These are phyloP conservation scores for Chymomyza caudatula DNA, from an alignment of 2,888 invertebrate genomes.

Conservation along the genomic window DNA sequence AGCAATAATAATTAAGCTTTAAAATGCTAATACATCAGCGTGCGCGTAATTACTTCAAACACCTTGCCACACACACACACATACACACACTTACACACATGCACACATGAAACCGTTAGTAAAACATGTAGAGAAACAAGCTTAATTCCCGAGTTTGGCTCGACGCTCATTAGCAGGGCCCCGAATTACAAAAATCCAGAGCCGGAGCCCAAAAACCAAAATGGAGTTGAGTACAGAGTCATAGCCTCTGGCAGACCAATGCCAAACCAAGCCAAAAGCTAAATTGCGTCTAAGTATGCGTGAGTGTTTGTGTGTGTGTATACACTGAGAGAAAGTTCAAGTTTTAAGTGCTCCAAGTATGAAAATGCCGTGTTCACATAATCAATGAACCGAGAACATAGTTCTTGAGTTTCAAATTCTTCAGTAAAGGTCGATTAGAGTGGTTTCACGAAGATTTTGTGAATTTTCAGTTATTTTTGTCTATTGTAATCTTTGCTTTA, in stretches of 20 bases:
- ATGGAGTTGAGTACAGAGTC: slow-evolving; percentile 3
- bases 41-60: slow-evolving; percentile 68
- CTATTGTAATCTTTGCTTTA: no score
- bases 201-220: slow-evolving; percentile 32
- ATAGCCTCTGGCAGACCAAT: slow-evolving; percentile 32
- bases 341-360: no score
- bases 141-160: slow-evolving; percentile 42
- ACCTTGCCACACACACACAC: slow-evolving; percentile 44
- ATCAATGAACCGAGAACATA: no score
- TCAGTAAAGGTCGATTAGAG: no score
- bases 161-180: slow-evolving; percentile 55
- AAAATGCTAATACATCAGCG: slow-evolving; percentile 67
- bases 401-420: no score
- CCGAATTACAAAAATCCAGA: slow-evolving; percentile 31
- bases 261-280: slow-evolving; percentile 40
- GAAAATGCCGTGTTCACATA: no score
- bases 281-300: slow-evolving; percentile 32
- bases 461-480: no score
- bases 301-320: slow-evolving; percentile 10
- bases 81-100: slow-evolving; percentile 12
- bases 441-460: no score
- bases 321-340: neutral
- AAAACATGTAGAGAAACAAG: slow-evolving; percentile 5
- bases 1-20: slow-evolving; percentile 55
- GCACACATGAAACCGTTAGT: neutral